Percentiles rank a stretch among this genome's conserved stretches.
phyloP scores from a whole-genome alignment of 2,888 invertebrate genomes.

The Yponomeuta cagnagella region DNA sequence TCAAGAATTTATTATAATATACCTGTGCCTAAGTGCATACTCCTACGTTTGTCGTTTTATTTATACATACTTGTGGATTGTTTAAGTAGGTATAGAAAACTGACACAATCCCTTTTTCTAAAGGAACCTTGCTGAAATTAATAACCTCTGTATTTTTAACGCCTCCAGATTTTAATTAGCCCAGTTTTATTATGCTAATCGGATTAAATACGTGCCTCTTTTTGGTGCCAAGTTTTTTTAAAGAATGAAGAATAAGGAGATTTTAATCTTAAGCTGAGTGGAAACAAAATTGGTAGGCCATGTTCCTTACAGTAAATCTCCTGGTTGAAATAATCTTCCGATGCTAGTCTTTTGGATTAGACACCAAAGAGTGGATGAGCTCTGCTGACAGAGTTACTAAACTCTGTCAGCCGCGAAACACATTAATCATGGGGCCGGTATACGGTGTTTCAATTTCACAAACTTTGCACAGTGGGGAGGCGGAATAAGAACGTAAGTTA shows the following conservation, averaged over 20 bases:
- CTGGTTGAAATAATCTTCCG: no score
- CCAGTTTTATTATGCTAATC: constrained; percentile 62
- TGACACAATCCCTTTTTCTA: neutral
- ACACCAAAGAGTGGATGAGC: neutral
- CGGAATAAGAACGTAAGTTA: neutral
- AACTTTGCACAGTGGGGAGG: constrained; percentile 14
- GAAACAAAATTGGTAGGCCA: neutral
- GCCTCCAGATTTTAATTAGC: constrained; percentile 28
- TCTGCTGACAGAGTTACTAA: neutral
- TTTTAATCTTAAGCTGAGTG: neutral
- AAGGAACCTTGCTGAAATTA: neutral
- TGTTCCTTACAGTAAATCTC: no score
- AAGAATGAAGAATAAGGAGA: neutral
- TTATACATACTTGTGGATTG: constrained; percentile 16
- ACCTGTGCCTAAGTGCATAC: neutral
- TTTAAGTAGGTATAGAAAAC: no score
- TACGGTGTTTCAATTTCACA: constrained; percentile 12
- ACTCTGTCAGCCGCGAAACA: neutral
- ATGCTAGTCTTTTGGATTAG: no score
- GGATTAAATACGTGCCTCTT: constrained; percentile 46
- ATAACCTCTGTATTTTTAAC: neutral
- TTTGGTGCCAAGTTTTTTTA: neutral
- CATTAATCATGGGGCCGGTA: neutral
- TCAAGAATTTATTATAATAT: neutral
- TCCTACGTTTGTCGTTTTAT: constrained; percentile 22